Evolutionary conservation across 2,888 invertebrate genomes (phyloP).

Genomic region (Chesias legatella): DNA sequence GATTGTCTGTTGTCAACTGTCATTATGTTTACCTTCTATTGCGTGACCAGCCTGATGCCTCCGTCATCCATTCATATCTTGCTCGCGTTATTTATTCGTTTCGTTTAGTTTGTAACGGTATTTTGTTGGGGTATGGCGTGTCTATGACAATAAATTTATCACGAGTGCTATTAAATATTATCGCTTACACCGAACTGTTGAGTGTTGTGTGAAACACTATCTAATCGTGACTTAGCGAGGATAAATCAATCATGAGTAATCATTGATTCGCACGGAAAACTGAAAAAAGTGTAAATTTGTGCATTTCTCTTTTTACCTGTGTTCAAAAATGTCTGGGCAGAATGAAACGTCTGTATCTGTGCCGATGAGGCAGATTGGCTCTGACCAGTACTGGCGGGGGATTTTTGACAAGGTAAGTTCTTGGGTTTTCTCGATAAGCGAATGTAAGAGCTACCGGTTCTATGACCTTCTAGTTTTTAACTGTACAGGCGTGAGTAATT

Average conservation of each 20-base stretch:
- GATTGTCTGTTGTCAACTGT: too few relatives aligned
- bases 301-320: slow-evolving; percentile 25
- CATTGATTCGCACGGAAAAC: slow-evolving; percentile 29
- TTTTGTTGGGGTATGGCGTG: slow-evolving; percentile 24
- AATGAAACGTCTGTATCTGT: slow-evolving; percentile 64
- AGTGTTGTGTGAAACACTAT: slow-evolving; percentile 41
- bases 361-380: slow-evolving; percentile 66
- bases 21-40: too few relatives aligned
- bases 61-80: neutral
- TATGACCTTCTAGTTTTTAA: slow-evolving; percentile 16
- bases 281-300: slow-evolving; percentile 28
- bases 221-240: slow-evolving; percentile 45
- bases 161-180: slow-evolving; percentile 34
- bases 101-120: slow-evolving; percentile 45
- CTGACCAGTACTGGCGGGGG: slow-evolving; percentile 73
- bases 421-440: neutral
- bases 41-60: neutral
- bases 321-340: slow-evolving; percentile 59
- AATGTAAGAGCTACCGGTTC: slow-evolving; percentile 10
- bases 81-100: slow-evolving; percentile 8
- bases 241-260: slow-evolving; percentile 51
- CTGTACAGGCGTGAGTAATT: slow-evolving; percentile 4
- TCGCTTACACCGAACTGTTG: slow-evolving; percentile 31
- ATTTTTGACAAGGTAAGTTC: slow-evolving; percentile 72
- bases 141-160: slow-evolving; percentile 27